A percentile compares a stretch with the other conserved stretches of the same genome.
Conservation (phyloP, 2,113 vertebrate species). For the Cynoglossus semilaevis region DNA sequence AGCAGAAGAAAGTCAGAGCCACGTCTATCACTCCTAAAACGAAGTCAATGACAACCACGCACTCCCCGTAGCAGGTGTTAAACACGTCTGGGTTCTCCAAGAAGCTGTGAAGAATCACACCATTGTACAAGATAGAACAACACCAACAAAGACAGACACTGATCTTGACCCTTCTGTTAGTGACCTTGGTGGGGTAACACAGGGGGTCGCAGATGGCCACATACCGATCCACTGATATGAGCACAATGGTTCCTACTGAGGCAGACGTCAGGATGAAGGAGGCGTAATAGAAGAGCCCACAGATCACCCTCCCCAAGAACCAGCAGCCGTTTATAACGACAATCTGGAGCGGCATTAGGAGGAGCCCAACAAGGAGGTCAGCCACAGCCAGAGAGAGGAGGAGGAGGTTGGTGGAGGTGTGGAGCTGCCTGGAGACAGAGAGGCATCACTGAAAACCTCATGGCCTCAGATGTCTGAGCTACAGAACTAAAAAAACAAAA, state of each 20-base stretch:
- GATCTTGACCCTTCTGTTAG: neutral
- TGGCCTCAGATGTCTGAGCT: too few relatives aligned
- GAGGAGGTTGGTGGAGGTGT: conserved; percentile 30
- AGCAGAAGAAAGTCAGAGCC: neutral
- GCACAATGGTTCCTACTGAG: conserved; percentile 31
- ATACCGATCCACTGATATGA: conserved; percentile 22
- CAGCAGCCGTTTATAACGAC: neutral
- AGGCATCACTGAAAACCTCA: neutral
- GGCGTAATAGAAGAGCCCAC: neutral
- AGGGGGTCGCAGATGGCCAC: conserved; percentile 21
- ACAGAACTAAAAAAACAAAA: too few relatives aligned
- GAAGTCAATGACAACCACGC: neutral
- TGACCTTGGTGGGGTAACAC: neutral
- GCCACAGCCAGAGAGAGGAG: conserved; percentile 4
- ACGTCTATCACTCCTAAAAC: neutral
- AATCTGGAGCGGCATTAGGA: neutral
- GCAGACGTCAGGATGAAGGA: conserved; percentile 26
- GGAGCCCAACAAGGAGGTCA: conserved; percentile 10
- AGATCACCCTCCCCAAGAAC: neutral
- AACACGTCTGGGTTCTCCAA: conserved; percentile 3
- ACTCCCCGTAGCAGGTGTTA: neutral
- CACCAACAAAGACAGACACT: conserved; percentile 4
- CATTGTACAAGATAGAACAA: neutral
- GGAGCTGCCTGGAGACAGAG: conserved; percentile 37
- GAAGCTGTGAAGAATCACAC: neutral